Percentiles rank a stretch among this genome's conserved stretches.
phyloP scores from a whole-genome alignment of 2,113 vertebrate species.

The Sigmodon hispidus region DNA sequence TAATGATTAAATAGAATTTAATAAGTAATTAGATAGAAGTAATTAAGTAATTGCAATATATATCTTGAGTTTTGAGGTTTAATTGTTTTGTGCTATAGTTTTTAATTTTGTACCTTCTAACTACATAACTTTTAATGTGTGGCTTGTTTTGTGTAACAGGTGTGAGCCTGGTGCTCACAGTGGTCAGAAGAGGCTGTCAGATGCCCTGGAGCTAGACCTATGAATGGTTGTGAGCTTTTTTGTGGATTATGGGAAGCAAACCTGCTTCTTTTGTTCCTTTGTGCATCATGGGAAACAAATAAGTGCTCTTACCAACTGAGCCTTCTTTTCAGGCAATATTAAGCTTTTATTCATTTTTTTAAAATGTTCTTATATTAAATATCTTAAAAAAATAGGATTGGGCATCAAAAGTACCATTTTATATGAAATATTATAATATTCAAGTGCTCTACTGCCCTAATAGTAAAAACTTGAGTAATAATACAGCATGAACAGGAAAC shows the following conservation, averaged over 20 bases:
- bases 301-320: neutral
- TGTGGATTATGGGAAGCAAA: neutral
- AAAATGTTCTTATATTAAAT: neutral
- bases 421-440: neutral
- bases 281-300: neutral
- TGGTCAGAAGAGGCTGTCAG: neutral
- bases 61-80: slow-evolving; percentile 53
- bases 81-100: slow-evolving; percentile 36
- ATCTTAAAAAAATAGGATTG: neutral
- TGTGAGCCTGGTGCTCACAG: neutral
- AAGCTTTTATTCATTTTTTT: neutral
- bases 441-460: neutral
- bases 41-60: neutral
- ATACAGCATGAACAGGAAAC: neutral
- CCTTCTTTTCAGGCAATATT: neutral
- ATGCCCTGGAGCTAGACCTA: neutral
- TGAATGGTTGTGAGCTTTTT: neutral
- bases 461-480: neutral
- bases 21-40: slow-evolving; percentile 1
- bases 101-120: slow-evolving; percentile 57
- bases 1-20: slow-evolving; percentile 4
- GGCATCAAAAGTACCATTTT: neutral
- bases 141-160: neutral
- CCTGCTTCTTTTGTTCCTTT: too few species aligned
- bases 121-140: neutral